These are phyloP conservation scores for Spea hammondii DNA, from an alignment of 2,797 vertebrate genomes.

Conservation along the genomic window DNA sequence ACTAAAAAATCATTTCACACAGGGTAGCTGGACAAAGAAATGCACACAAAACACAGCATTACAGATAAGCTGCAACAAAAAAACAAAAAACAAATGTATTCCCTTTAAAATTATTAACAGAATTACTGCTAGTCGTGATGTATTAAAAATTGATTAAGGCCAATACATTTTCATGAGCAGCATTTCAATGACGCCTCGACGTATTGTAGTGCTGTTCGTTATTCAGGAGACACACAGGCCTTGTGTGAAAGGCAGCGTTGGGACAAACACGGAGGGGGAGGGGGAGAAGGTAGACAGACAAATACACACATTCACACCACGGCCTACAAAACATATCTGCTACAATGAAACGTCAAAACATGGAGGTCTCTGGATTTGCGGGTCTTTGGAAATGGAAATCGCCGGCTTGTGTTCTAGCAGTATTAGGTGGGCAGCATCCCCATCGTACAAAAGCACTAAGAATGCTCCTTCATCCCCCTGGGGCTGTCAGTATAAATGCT, in stretches of 20 bases:
- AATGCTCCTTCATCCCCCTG: slow-evolving; percentile 69
- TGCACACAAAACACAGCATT: neutral
- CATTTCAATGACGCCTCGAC: slow-evolving; percentile 60
- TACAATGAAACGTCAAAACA: slow-evolving; percentile 65
- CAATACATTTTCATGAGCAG: slow-evolving; percentile 63
- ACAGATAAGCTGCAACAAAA: slow-evolving; percentile 7
- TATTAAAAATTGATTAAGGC: slow-evolving; percentile 67
- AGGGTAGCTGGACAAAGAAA: neutral
- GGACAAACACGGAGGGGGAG: slow-evolving; percentile 64
- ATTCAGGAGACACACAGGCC: slow-evolving; percentile 70
- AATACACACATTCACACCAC: slow-evolving; percentile 62
- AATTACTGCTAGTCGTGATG: slow-evolving; percentile 31
- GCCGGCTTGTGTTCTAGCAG: slow-evolving; percentile 51
- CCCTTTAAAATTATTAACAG: slow-evolving; percentile 55
- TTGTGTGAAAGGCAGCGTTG: slow-evolving; percentile 64
- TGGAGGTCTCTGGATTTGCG: slow-evolving; percentile 17
- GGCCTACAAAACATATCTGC: slow-evolving; percentile 67
- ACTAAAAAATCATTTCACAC: neutral
- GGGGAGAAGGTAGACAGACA: slow-evolving; percentile 58
- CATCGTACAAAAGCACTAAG: slow-evolving; percentile 67
- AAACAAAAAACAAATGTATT: slow-evolving; percentile 10
- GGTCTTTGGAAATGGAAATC: slow-evolving; percentile 67
- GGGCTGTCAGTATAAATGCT: slow-evolving; percentile 65
- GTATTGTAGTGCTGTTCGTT: slow-evolving; percentile 61
- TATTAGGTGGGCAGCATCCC: slow-evolving; percentile 49